Evolutionary conservation across 1,140 invertebrate genomes (phyloP), one percentile per base, ranked within the genome.

Genomic region (Gryllus bimaculatus): DNA sequence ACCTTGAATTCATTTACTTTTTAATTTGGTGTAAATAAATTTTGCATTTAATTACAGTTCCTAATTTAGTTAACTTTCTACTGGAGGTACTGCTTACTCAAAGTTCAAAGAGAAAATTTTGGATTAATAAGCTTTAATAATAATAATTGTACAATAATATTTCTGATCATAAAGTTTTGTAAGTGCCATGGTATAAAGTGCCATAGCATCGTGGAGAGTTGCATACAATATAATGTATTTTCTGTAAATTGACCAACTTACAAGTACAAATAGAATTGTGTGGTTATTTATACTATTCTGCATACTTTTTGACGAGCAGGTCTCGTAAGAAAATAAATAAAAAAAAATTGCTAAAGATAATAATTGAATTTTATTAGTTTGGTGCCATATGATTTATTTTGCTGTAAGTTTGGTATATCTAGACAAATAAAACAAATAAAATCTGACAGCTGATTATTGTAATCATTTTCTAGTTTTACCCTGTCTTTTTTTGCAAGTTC

Each of bases 21-120:
- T 39, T 39, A 39, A 39, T 39, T 39, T 39, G 26, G 26, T 39
- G 26, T 39, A 39, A 39, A 39, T 39, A 39, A 39, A 39, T 39
- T 66, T 66, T 66, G 54, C 54, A 75, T 66, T 66, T 66, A 66
- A 66, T 66, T 39, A 18, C 54, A 66, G 54, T 66, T 66, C 54
- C 54, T 66, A 66, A 66, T 66, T 66, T 13, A 13, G 10, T 66
- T 10, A 66, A 13, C 18, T 66, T 66, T 66, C 7, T 66, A 66
- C 54, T 18, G 26, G 26, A 39, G 26, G 54, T 13, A 66, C 54
- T 66, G 54, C 18, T 66, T 18, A 66, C 10, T 66, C 18, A 66
- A 66, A 66, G 54, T 10, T 13, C 54, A 66, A 66, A 66, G 10
- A 66, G 0, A 66, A 66, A 66, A 10, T 18, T 66, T 66, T 66